Percentiles rank a stretch among this genome's conserved stretches.
phyloP scores from a whole-genome alignment of 2,888 invertebrate genomes.

The Parnassius orleans region DNA sequence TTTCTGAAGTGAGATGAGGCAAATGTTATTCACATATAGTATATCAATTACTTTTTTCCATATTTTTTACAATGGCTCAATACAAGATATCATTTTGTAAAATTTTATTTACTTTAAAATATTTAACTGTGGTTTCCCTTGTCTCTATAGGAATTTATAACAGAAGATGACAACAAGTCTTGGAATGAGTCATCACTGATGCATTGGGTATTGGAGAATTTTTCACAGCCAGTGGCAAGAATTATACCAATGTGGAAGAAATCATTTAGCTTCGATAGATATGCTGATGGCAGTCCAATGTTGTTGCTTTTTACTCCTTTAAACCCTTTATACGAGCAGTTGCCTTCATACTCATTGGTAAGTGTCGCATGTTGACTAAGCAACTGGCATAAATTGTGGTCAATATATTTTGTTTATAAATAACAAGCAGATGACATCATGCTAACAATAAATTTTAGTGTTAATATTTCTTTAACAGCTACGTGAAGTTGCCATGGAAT shows the following conservation, averaged over 20 bases:
- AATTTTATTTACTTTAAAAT: too few relatives aligned
- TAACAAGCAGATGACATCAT: too few relatives aligned
- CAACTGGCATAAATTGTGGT: too few relatives aligned
- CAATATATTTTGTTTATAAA: too few relatives aligned
- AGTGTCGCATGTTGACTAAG: slow-evolving; percentile 33
- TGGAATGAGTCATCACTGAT: slow-evolving; percentile 70
- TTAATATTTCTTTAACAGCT: slow-evolving; percentile 69
- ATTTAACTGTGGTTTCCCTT: not conserved
- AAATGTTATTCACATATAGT: too few relatives aligned
- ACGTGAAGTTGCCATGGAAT: slow-evolving; percentile 86
- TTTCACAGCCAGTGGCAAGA: slow-evolving; percentile 84
- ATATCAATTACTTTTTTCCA: too few relatives aligned
- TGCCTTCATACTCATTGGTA: slow-evolving; percentile 87
- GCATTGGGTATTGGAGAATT: slow-evolving; percentile 83
- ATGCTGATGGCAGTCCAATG: slow-evolving; percentile 85
- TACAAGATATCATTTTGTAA: too few relatives aligned
- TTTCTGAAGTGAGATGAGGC: too few relatives aligned
- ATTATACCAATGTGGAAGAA: slow-evolving; percentile 87
- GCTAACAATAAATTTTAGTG: too few relatives aligned
- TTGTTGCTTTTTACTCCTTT: slow-evolving; percentile 89
- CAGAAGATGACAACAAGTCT: slow-evolving; percentile 46
- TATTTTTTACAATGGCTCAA: too few relatives aligned
- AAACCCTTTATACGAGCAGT: slow-evolving; percentile 84
- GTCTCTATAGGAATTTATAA: slow-evolving; percentile 74
- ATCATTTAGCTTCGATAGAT: slow-evolving; percentile 84